Evolutionary conservation across 2,888 invertebrate genomes (phyloP), one percentile per base, ranked within the genome.

Genomic region (Drosophila kambysellisi): DNA sequence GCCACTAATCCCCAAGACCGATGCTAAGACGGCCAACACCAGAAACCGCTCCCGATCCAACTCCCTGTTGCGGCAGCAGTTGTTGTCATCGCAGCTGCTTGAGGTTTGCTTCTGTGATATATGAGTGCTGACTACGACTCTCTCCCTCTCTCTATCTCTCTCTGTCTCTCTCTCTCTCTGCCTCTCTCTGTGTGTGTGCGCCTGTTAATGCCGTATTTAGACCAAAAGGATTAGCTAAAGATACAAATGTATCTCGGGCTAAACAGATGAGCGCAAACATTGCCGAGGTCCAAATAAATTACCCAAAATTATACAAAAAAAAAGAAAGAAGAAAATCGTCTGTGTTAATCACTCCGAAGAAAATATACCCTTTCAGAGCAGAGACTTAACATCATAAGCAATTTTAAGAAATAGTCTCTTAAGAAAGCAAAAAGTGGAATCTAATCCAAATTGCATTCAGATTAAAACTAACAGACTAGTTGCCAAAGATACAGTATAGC

Each of bases 201-300:
- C 33, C 60, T 60, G 66, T 60, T 80, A 80, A 80, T 80, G 69
- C 78, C 70, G 67, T 81, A 80, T 80, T 80, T 80, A 80, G 80
- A 80, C 83, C 86, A 76, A 79, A 85, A 88, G 85, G 85, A 86
- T 86, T 88, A 86, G 81, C 87, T 76, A 62, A 66, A 77, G 75
- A 79, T 81, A 83, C 83, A 85, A 84, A 84, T 82, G 81, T 81
- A 79, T 88, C 73, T 70, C n/a, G 58, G 50, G 70, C 72, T 70
- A 71, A 78, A 75, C 71, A 68, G 78, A 75, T 70, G 74, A 69
- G 64, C 63, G 11, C 64, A 69, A 66, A 62, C 39, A 70, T 48
- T 58, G 61, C 20, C 53, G 29, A 35, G 60, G 12, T 25, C 33
- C 51, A 79, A 77, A 86, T 83, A 86, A 88, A 87, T 88, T 85